phyloP scores from a whole-genome alignment of 2,113 vertebrate genomes.

The Hemiprocne comata region DNA sequence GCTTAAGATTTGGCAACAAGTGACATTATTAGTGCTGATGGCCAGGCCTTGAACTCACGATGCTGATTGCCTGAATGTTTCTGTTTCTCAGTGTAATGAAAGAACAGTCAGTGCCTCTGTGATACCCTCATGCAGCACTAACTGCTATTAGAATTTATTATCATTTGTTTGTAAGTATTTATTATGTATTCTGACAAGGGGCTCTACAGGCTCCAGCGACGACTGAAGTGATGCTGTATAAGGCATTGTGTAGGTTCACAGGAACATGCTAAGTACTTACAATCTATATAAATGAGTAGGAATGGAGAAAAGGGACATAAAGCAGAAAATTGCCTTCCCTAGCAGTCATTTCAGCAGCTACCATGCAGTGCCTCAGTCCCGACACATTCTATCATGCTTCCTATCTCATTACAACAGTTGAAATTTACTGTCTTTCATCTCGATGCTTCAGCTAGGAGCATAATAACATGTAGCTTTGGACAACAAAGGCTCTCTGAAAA shows the following conservation, averaged over 20 bases:
- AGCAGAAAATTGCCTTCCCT: conserved; percentile 44
- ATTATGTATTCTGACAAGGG: conserved; percentile 17
- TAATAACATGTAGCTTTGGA: background rate
- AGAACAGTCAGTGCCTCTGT: conserved; percentile 42
- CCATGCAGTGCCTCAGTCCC: background rate
- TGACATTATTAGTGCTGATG: conserved; percentile 42
- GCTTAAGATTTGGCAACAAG: background rate
- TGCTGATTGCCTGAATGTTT: conserved; percentile 52
- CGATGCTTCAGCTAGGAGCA: background rate
- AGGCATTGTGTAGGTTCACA: conserved; percentile 1
- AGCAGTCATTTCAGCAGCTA: conserved; percentile 16
- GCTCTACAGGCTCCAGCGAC: background rate
- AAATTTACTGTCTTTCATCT: conserved; percentile 30
- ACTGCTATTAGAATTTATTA: conserved; percentile 45
- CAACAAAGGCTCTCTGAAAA: background rate
- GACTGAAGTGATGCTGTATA: background rate
- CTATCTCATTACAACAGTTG: conserved; percentile 35
- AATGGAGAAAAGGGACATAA: conserved; percentile 1
- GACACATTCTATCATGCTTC: background rate
- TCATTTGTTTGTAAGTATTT: conserved; percentile 36
- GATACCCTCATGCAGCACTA: background rate
- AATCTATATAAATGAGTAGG: conserved; percentile 23
- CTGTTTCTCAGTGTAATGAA: conserved; percentile 46
- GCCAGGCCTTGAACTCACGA: conserved; percentile 21
- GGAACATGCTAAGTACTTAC: conserved; percentile 29